These are phyloP conservation scores for Lagria hirta DNA, from an alignment of 2,888 invertebrate genomes.

Conservation along the genomic window DNA sequence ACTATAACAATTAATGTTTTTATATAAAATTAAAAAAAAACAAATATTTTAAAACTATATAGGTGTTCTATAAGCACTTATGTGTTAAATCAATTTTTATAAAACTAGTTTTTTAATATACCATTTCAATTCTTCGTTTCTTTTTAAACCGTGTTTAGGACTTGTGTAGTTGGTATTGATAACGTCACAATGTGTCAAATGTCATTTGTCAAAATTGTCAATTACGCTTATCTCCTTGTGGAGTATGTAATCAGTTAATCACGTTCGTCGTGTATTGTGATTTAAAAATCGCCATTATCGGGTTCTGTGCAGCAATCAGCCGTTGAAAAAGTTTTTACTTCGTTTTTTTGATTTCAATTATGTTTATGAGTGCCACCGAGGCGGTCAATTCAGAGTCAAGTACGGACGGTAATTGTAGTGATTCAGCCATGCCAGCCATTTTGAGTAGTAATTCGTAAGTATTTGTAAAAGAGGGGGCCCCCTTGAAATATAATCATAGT, in stretches of 20 bases:
- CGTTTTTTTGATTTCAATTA: conserved; percentile 47
- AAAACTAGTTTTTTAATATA: too few relatives aligned
- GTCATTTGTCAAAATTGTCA: conserved; percentile 11
- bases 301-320: conserved; percentile 5
- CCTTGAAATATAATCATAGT: too few relatives aligned
- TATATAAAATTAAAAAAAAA: too few relatives aligned
- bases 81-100: too few relatives aligned
- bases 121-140: too few relatives aligned
- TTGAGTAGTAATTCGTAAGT: conserved; percentile 53
- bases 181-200: too few relatives aligned
- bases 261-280: conserved; percentile 5
- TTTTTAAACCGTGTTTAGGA: too few relatives aligned
- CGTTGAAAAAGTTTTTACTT: conserved; percentile 22
- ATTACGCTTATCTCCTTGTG: conserved; percentile 16
- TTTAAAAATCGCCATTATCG: conserved; percentile 23
- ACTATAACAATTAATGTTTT: too few relatives aligned
- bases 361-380: conserved; percentile 54
- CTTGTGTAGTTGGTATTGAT: too few relatives aligned
- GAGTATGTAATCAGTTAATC: conserved; percentile 18
- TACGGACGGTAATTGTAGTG: conserved; percentile 47
- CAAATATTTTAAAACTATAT: too few relatives aligned
- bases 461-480: too few relatives aligned
- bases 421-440: conserved; percentile 54
- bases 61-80: too few relatives aligned
- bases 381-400: conserved; percentile 49